Evolutionary conservation across 2,888 invertebrate species (phyloP).

Genomic region (Boloria selene): DNA sequence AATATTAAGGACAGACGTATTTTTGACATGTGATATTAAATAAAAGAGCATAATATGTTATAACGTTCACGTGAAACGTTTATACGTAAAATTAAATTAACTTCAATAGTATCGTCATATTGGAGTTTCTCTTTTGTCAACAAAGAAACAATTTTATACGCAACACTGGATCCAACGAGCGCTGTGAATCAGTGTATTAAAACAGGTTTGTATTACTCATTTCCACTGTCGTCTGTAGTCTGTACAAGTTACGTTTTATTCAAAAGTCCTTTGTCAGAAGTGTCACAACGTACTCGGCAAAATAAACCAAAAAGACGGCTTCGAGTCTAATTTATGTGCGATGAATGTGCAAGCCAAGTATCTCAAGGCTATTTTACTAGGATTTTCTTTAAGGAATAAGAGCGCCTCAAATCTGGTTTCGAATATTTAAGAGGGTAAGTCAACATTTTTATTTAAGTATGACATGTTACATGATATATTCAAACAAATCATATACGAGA

Average conservation of each 20-base stretch:
- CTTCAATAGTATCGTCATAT: slow-evolving; percentile 27
- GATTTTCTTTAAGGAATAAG: slow-evolving; percentile 34
- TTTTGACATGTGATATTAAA: slow-evolving; percentile 2
- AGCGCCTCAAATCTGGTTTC: slow-evolving; percentile 35
- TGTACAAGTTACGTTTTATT: slow-evolving; percentile 45
- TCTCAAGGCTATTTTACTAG: slow-evolving; percentile 37
- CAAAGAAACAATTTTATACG: slow-evolving; percentile 39
- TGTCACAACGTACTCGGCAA: slow-evolving; percentile 41
- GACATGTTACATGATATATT: slow-evolving; percentile 1
- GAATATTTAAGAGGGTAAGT: slow-evolving; percentile 40
- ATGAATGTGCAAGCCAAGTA: slow-evolving; percentile 39
- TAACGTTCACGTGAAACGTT: slow-evolving; percentile 15
- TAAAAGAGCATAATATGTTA: not conserved
- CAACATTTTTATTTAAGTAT: slow-evolving; percentile 28
- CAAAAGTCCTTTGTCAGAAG: slow-evolving; percentile 48
- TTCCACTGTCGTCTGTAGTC: slow-evolving; percentile 39
- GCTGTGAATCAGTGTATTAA: slow-evolving; percentile 46
- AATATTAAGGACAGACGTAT: not conserved
- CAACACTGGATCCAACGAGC: slow-evolving; percentile 30
- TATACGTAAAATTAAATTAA: slow-evolving; percentile 22
- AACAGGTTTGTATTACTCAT: slow-evolving; percentile 48
- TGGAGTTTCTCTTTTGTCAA: slow-evolving; percentile 29
- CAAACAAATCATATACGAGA: not conserved
- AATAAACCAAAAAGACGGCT: slow-evolving; percentile 45
- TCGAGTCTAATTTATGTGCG: slow-evolving; percentile 45